Conservation (phyloP, 2,888 invertebrate genomes). For the Diploptera punctata region DNA sequence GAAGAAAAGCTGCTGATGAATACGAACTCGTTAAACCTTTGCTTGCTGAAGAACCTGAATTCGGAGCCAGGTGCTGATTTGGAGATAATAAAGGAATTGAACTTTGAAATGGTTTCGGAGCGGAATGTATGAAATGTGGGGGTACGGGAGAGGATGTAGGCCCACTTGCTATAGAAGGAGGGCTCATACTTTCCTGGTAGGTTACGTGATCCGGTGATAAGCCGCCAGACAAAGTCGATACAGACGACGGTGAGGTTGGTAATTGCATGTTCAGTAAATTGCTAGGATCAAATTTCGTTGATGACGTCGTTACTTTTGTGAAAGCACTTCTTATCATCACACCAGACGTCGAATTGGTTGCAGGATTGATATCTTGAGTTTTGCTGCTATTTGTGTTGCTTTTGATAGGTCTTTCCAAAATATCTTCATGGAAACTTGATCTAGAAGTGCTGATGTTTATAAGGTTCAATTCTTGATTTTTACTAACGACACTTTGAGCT, state of each 20-base stretch:
- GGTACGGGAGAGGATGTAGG: conserved; percentile 35
- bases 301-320: conserved; percentile 70
- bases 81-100: conserved; percentile 39
- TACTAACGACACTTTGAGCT: conserved; percentile 1
- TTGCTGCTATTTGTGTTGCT: background rate
- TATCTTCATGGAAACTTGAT: conserved; percentile 14
- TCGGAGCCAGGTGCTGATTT: conserved; percentile 23
- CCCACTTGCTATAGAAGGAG: conserved; percentile 55
- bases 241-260: conserved; percentile 46
- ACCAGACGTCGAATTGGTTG: background rate
- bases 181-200: conserved; percentile 81
- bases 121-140: conserved; percentile 24
- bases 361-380: background rate
- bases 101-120: conserved; percentile 40
- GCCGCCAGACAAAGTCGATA: conserved; percentile 43
- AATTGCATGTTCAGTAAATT: conserved; percentile 35
- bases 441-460: conserved; percentile 15
- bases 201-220: conserved; percentile 70
- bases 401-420: background rate
- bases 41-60: conserved; percentile 48
- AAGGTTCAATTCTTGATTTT: conserved; percentile 21
- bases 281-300: conserved; percentile 33
- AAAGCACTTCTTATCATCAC: conserved; percentile 68
- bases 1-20: conserved; percentile 40
- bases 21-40: conserved; percentile 48